Base-by-base conservation (phyloP, 2,888 invertebrate genomes). In the Eudasyphora cyanicolor region DNA sequence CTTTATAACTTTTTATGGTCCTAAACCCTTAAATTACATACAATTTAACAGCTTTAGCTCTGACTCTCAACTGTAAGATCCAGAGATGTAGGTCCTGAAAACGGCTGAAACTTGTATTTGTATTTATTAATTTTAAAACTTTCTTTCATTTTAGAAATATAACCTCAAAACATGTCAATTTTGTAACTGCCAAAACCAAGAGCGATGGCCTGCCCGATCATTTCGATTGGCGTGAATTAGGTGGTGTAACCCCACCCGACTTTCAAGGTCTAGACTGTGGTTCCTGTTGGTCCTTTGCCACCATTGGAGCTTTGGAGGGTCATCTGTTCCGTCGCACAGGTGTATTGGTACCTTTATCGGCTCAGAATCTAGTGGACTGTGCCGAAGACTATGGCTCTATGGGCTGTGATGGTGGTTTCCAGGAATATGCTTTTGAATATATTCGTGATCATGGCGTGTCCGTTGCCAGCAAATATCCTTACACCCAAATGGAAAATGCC, bases 361-460 rank as follows among this genome's bases (percentile, higher is more conserved):
- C 90, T 51, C 92, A 92, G 82, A 90, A 92, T 81, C 85, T 92
- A 51, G 88, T 92, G 5, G 92, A 92, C 82, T 92, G 92, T 78
- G 90, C 90, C 38, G 88, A 89, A n/a, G 88, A 88, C 27, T 90
- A 91, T 73, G 91, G 91, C 35, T 89, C 87, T 76, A 87, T 87
- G 86, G 92, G 92, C 12, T 92, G 92, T 78, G 89, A 90, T 21
- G 92, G 92, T 74, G 92, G 92, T 38, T 90, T 90, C 35, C 91
- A 91, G 82, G 91, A 90, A 32, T 89, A 90, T 32, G 92, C 90
- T 0, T 92, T 92, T 69, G 90, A 90, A 78, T 92, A 92, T 76
- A 89, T 92, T 8, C 88, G 89, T 2, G 89, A 91, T 67, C 88
- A 91, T 79, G 92, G 92, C 6, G 86, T 92, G 4, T 88, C 92